phyloP scores from a whole-genome alignment of 2,888 invertebrate species.

The Plemyria rubiginata region DNA sequence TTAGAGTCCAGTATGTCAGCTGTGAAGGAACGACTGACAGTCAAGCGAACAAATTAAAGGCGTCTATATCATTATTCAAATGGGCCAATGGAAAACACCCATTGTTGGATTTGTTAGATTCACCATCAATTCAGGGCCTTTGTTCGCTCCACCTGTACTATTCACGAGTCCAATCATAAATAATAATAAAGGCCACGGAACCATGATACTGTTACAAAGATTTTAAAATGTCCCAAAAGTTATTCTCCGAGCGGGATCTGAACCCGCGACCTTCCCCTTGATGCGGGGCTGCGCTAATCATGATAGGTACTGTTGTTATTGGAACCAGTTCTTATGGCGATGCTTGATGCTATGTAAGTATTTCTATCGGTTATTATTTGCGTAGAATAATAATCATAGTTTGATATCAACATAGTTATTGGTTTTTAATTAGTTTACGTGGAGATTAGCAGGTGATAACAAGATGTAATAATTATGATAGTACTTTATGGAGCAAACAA shows the following conservation, averaged over 20 bases:
- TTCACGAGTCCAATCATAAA: conserved; percentile 8
- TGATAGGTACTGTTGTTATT: conserved; percentile 24
- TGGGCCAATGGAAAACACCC: neutral
- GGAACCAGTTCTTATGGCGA: conserved; percentile 29
- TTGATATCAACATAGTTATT: too few species aligned
- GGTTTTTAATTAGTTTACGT: too few species aligned
- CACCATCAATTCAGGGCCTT: conserved; percentile 1
- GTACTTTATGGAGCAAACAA: too few species aligned
- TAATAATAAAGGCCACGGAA: conserved; percentile 7
- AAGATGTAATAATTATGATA: too few species aligned
- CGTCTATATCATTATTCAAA: neutral
- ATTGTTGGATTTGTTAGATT: neutral
- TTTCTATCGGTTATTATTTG: conserved; percentile 13
- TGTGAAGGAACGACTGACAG: neutral
- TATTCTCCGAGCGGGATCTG: too few species aligned
- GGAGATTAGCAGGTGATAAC: too few species aligned
- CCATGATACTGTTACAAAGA: too few species aligned
- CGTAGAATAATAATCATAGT: conserved; percentile 12
- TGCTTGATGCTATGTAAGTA: conserved; percentile 27
- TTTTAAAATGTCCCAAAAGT: too few species aligned
- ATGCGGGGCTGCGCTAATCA: too few species aligned
- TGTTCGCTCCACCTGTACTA: conserved; percentile 4
- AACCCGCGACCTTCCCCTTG: too few species aligned
- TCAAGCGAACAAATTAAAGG: neutral
- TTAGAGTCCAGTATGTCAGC: too few species aligned